Conservation (phyloP, 2,888 invertebrate genomes). For the Dasypolia templi region DNA sequence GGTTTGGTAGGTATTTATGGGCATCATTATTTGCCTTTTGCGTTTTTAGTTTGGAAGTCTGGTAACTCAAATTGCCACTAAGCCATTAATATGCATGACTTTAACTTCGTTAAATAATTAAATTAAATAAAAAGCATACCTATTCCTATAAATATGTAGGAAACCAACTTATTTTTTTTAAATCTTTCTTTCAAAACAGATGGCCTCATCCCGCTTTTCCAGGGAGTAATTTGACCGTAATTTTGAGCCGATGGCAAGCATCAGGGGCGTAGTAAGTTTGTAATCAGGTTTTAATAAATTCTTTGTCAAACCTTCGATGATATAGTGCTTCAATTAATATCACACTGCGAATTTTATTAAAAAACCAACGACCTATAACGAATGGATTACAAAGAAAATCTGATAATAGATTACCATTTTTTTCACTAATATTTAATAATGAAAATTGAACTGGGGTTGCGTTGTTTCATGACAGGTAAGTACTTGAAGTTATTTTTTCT, state of each 20-base stretch:
- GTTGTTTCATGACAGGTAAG: constrained; percentile 14
- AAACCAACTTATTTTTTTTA: constrained; percentile 5
- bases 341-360: constrained; percentile 32
- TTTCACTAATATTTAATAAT: constrained; percentile 5
- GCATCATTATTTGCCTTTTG: neutral
- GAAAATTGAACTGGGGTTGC: constrained; percentile 2
- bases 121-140: neutral
- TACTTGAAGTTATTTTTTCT: constrained; percentile 36
- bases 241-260: constrained; percentile 33
- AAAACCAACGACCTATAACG: constrained; percentile 25
- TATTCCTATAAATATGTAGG: neutral
- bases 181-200: constrained; percentile 34
- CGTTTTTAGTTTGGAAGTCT: neutral
- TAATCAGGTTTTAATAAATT: constrained; percentile 49
- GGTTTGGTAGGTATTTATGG: neutral
- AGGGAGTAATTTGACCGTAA: constrained; percentile 34
- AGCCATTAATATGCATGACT: neutral
- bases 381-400: constrained; percentile 25
- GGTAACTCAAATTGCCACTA: neutral
- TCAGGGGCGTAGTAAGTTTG: constrained; percentile 17
- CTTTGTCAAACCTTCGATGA: constrained; percentile 27
- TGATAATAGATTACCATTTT: constrained; percentile 19
- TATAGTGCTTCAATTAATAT: constrained; percentile 40
- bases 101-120: neutral
- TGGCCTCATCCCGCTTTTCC: constrained; percentile 17